These are phyloP conservation scores for Ctenopoma kingsleyae DNA, from an alignment of 2,797 vertebrate species.

Conservation along the genomic window DNA sequence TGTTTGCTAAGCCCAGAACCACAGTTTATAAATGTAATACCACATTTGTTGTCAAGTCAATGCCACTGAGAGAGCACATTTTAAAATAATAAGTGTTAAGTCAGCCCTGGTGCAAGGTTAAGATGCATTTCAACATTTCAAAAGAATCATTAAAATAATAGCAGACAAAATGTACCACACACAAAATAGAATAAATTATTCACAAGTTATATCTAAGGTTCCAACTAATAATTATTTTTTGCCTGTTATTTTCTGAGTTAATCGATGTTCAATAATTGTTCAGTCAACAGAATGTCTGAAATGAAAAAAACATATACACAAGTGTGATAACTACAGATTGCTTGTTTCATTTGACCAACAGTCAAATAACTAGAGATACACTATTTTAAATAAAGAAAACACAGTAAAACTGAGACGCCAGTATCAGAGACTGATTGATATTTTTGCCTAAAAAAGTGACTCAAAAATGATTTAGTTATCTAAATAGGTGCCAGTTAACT, in stretches of 20 bases:
- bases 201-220: neutral
- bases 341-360: neutral
- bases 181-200: neutral
- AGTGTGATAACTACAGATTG: neutral
- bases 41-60: neutral
- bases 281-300: neutral
- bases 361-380: neutral
- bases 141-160: neutral
- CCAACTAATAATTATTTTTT: neutral
- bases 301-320: neutral
- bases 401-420: neutral
- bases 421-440: neutral
- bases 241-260: neutral
- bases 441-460: neutral
- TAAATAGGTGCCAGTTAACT: too few relatives aligned
- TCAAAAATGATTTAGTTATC: neutral
- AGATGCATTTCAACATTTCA: neutral
- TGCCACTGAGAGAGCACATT: neutral
- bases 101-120: neutral
- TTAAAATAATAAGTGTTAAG: constrained; percentile 3
- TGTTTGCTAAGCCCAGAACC: neutral
- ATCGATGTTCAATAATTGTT: neutral
- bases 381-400: neutral
- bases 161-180: neutral
- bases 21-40: constrained; percentile 4